Evolutionary conservation across 2,888 invertebrate species (phyloP).

Genomic region (Drosophila picticornis): DNA sequence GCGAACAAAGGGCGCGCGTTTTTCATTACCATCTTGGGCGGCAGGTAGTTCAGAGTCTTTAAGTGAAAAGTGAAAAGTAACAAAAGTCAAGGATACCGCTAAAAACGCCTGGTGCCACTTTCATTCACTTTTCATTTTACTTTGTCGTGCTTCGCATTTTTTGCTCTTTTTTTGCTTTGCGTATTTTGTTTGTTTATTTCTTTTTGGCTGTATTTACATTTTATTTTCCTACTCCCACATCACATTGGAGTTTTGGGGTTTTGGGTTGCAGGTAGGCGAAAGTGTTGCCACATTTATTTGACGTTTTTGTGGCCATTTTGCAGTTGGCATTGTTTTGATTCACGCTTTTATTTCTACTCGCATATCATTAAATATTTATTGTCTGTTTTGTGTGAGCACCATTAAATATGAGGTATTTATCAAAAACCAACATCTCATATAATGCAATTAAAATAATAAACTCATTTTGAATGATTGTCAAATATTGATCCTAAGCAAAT

Average conservation of each 20-base stretch:
- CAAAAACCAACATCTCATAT: slow-evolving; percentile 7
- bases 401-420: slow-evolving; percentile 3
- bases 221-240: slow-evolving; percentile 1
- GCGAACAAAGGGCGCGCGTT: slow-evolving; percentile 69
- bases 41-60: slow-evolving; percentile 52
- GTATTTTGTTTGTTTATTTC: slow-evolving; percentile 1
- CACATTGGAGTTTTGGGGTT: slow-evolving; percentile 27
- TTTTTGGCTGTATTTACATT: not conserved
- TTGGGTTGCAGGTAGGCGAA: slow-evolving; percentile 19
- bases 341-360: not conserved
- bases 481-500: slow-evolving; percentile 27
- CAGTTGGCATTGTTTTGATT: slow-evolving; percentile 6
- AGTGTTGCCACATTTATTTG: slow-evolving; percentile 45
- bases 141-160: slow-evolving; percentile 41
- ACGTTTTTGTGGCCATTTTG: slow-evolving; percentile 12
- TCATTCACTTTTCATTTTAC: slow-evolving; percentile 72
- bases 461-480: slow-evolving; percentile 7
- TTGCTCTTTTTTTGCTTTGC: slow-evolving; percentile 16
- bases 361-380: slow-evolving; percentile 30
- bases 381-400: not conserved
- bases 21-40: slow-evolving; percentile 71
- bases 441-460: slow-evolving; percentile 33
- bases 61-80: slow-evolving; percentile 69
- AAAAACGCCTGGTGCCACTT: slow-evolving; percentile 65
- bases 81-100: slow-evolving; percentile 78